Conservation (phyloP, 1,140 invertebrate genomes). For the Drosophila nikananu region DNA sequence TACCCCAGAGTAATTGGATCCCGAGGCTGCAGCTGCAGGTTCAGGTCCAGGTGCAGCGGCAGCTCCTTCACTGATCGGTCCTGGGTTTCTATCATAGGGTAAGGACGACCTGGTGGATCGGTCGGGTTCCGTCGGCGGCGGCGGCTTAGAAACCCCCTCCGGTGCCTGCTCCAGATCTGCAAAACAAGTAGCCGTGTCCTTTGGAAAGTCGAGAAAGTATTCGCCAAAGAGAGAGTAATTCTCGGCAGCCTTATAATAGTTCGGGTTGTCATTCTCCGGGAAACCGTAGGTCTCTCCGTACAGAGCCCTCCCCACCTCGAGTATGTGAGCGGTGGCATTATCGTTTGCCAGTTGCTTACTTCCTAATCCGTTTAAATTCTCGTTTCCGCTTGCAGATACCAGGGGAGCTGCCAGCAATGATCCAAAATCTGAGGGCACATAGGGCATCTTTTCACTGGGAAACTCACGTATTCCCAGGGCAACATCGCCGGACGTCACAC, state of each 20-base stretch:
- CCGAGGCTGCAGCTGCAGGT: background rate
- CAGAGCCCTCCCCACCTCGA: constrained; percentile 55
- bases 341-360: constrained; percentile 5
- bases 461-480: constrained; percentile 4
- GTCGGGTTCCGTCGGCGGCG: constrained; percentile 48
- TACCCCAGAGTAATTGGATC: background rate
- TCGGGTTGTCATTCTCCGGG: constrained; percentile 52
- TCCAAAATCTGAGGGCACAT: background rate
- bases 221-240: constrained; percentile 65
- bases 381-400: background rate
- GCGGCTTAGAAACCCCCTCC: background rate
- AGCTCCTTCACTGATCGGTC: background rate
- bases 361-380: background rate
- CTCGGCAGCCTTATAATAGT: constrained; percentile 75
- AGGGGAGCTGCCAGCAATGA: background rate
- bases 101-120: background rate
- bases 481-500: constrained; percentile 35
- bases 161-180: background rate
- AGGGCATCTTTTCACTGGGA: background rate
- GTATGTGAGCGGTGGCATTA: constrained; percentile 25
- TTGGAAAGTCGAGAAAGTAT: constrained; percentile 55
- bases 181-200: constrained; percentile 35
- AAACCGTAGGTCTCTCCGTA: constrained; percentile 54
- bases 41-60: background rate
- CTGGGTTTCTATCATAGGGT: constrained; percentile 34